phyloP scores from a whole-genome alignment of 2,797 vertebrate genomes.

The Anguilla marmorata region DNA sequence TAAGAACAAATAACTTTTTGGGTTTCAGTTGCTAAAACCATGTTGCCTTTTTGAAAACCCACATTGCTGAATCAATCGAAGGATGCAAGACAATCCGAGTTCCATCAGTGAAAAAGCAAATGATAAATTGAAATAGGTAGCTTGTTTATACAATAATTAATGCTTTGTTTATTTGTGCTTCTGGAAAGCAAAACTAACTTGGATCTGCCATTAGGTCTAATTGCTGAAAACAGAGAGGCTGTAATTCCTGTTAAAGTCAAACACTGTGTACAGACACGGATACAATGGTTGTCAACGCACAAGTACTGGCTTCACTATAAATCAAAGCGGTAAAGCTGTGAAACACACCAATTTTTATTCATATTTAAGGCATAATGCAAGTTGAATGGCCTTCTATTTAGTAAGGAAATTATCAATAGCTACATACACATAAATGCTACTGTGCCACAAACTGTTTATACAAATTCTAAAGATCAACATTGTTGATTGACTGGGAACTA shows the following conservation, averaged over 20 bases:
- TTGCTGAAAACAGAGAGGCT: background rate
- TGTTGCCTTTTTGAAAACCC: background rate
- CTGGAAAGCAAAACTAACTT: background rate
- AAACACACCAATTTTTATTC: background rate
- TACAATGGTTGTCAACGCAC: background rate
- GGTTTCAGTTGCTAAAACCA: background rate
- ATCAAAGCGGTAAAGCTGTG: background rate
- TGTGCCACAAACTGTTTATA: background rate
- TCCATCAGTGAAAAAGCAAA: background rate
- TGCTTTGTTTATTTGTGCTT: background rate
- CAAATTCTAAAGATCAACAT: background rate
- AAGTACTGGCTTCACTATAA: background rate
- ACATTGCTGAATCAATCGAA: background rate
- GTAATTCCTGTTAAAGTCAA: background rate
- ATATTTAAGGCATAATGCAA: background rate
- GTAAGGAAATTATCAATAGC: background rate
- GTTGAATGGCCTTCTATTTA: background rate
- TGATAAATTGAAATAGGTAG: background rate
- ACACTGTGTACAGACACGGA: background rate
- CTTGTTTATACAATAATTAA: background rate
- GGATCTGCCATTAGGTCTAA: background rate
- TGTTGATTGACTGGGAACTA: constrained; percentile 8
- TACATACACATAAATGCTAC: background rate
- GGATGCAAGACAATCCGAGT: background rate
- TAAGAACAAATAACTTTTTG: background rate